Base-by-base conservation (phyloP, 1,140 invertebrate species). In the Arctopsyche grandis region DNA sequence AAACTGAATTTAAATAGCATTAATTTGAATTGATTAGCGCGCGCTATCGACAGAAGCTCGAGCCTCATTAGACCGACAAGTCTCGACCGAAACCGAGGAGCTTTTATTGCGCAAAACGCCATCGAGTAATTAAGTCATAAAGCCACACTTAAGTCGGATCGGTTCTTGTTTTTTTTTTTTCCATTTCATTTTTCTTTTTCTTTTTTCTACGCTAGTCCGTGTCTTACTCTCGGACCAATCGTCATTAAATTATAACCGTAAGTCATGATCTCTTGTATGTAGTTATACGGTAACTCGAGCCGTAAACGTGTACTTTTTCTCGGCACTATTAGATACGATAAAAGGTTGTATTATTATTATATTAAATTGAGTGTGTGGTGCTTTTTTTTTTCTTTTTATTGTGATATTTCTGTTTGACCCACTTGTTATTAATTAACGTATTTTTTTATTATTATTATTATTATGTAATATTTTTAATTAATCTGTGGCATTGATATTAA, bases 81-180 rank as follows among this genome's bases (percentile, higher is more conserved):
- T 69, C 66, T 16, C 21, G 63, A 26, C 48, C 48, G 63, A 66
- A 22, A 52, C 48, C 71, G 71, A 74, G 52, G 46, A 24, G 69
- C 26, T 75, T 78, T 80, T 80, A 78, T 77, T 78, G 43, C 78
- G 74, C 29, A 38, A 48, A 56, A 70, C 77, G 73, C 69, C 75
- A 78, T 82, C 78, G 77, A 80, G 73, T 82, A 79, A 82, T 82
- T 82, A 82, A 80, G 81, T 78, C 76, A 76, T 82, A 80, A 82
- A 82, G 77, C 79, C 70, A 71, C 70, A 46, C 60, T 52, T 16
- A 52, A 52, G 74, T 77, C 77, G 81, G 26, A 21, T 70, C 44
- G 70, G 19, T 76, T 73, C 74, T 74, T 66, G 26, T 73, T 63
- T 48, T 66, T 38, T 69, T 24, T 14, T 9, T 52, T 12, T 75